Conservation (phyloP, 2,888 invertebrate species). For the Luperina testacea region DNA sequence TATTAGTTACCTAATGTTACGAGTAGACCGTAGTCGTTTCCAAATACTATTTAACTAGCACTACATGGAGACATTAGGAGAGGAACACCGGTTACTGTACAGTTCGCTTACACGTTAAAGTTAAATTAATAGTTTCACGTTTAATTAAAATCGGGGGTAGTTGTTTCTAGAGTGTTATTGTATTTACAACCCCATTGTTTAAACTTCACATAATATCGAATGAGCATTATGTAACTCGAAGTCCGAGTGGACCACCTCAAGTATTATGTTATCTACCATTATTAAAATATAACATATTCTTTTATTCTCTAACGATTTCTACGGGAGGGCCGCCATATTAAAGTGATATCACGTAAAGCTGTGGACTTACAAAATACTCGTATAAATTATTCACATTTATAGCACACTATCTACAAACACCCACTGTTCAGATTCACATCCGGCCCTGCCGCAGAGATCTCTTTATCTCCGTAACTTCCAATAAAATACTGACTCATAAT, state of each 20-base stretch:
- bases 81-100: slow-evolving; percentile 90
- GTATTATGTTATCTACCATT: slow-evolving; percentile 80
- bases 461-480: slow-evolving; percentile 83
- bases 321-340: slow-evolving; percentile 85
- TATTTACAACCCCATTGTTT: slow-evolving; percentile 85
- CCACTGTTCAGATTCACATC: slow-evolving; percentile 83
- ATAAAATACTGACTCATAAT: slow-evolving; percentile 90
- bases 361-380: slow-evolving; percentile 90
- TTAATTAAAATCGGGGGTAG: slow-evolving; percentile 84
- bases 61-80: slow-evolving; percentile 88
- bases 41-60: slow-evolving; percentile 84
- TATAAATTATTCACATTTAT: slow-evolving; percentile 90
- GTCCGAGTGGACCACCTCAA: slow-evolving; percentile 83
- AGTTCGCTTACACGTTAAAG: slow-evolving; percentile 82
- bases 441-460: slow-evolving; percentile 86
- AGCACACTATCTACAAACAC: slow-evolving; percentile 90
- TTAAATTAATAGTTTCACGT: slow-evolving; percentile 81
- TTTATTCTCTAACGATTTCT: slow-evolving; percentile 79
- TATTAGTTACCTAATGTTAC: slow-evolving; percentile 80
- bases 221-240: slow-evolving; percentile 86
- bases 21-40: slow-evolving; percentile 81
- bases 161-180: slow-evolving; percentile 77
- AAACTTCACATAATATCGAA: slow-evolving; percentile 80
- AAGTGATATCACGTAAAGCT: slow-evolving; percentile 89
- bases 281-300: slow-evolving; percentile 88